A percentile compares a stretch with the other conserved stretches of the same genome.
Evolutionary conservation across 2,888 invertebrate genomes (phyloP).

Genomic region (Diploptera punctata): DNA sequence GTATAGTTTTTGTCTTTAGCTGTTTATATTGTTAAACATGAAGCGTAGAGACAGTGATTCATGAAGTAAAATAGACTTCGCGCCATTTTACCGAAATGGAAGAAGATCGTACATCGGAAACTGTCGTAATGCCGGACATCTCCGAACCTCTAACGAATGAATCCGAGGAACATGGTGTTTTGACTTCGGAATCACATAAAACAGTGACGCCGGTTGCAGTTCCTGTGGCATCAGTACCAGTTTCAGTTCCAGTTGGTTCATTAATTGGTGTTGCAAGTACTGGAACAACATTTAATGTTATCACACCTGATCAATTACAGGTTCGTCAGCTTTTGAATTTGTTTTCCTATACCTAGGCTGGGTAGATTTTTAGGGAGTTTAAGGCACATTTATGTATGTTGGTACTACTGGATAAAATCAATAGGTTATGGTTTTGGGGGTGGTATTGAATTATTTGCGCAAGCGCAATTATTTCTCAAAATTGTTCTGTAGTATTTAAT

Average conservation of each 20-base stretch:
- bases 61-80: slow-evolving; percentile 27
- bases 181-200: slow-evolving; percentile 49
- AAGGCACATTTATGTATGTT: not conserved
- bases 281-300: slow-evolving; percentile 83
- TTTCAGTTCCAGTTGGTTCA: slow-evolving; percentile 79
- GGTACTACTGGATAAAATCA: not conserved
- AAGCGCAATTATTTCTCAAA: too few species aligned
- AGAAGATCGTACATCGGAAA: slow-evolving; percentile 57
- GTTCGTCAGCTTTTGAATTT: slow-evolving; percentile 47
- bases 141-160: slow-evolving; percentile 59
- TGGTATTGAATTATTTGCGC: not conserved
- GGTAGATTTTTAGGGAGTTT: slow-evolving; percentile 1
- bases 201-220: slow-evolving; percentile 57
- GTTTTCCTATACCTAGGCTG: not conserved
- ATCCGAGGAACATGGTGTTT: slow-evolving; percentile 53
- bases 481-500: too few species aligned
- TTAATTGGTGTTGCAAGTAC: slow-evolving; percentile 68
- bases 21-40: not conserved
- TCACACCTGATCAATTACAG: slow-evolving; percentile 82
- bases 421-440: not conserved
- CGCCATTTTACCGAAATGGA: slow-evolving; percentile 49
- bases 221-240: slow-evolving; percentile 60
- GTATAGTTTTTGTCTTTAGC: not conserved
- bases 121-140: slow-evolving; percentile 59
- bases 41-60: not conserved